Evolutionary conservation across 2,113 vertebrate species (phyloP).

Genomic region (Crotophaga sulcirostris): DNA sequence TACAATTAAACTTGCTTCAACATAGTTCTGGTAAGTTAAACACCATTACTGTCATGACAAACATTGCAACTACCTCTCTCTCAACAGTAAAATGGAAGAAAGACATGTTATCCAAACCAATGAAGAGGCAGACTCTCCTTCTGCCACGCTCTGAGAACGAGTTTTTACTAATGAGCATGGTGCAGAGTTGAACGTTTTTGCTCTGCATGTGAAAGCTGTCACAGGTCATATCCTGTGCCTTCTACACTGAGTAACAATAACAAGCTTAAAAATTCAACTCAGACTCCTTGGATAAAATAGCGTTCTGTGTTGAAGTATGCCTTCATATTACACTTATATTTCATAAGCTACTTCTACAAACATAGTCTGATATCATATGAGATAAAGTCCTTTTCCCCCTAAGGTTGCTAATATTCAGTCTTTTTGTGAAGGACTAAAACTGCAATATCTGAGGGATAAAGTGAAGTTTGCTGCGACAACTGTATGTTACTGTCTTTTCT

Average conservation of each 20-base stretch:
- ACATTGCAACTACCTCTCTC: conserved; percentile 54
- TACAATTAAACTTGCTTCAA: conserved; percentile 75
- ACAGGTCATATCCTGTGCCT: conserved; percentile 39
- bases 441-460: neutral
- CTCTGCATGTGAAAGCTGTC: conserved; percentile 46
- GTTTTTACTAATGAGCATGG: neutral
- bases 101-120: conserved; percentile 63
- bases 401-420: fast-evolving
- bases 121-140: neutral
- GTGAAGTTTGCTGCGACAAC: neutral
- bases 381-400: neutral
- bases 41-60: conserved; percentile 75
- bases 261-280: neutral
- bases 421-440: neutral
- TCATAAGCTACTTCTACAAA: neutral
- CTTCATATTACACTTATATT: neutral
- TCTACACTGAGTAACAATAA: neutral
- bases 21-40: conserved; percentile 76
- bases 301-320: neutral
- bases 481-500: neutral
- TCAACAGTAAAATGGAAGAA: conserved; percentile 9
- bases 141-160: neutral
- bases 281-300: neutral
- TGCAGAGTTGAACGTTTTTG: neutral
- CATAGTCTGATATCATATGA: neutral